These are phyloP conservation scores for Pipa parva DNA, from an alignment of 2,113 vertebrate species.

Conservation along the genomic window DNA sequence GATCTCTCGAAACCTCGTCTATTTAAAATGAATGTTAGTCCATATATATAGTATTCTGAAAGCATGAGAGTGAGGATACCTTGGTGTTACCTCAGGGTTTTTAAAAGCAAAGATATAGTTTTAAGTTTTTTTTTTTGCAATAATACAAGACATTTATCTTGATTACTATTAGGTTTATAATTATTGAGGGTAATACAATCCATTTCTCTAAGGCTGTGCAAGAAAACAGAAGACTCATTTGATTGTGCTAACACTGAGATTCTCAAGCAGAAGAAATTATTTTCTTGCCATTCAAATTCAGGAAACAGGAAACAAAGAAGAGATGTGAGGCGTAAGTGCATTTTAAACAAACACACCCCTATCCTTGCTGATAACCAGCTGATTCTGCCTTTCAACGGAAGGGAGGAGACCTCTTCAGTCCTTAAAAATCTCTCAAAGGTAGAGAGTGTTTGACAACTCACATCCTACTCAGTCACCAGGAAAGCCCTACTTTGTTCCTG, in stretches of 20 bases:
- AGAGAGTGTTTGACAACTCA: conserved; percentile 35
- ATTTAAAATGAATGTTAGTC: no score
- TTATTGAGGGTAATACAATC: no score
- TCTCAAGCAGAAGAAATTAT: background rate
- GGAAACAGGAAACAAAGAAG: conserved; percentile 37
- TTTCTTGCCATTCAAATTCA: conserved; percentile 27
- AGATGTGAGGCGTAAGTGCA: conserved; percentile 32
- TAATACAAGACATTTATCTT: no score
- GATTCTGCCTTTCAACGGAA: conserved; percentile 31
- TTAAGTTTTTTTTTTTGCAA: no score
- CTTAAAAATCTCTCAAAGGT: conserved; percentile 23
- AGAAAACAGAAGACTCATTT: background rate
- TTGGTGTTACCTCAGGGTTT: background rate
- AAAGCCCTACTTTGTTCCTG: background rate
- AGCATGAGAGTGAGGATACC: no score
- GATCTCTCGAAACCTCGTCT: no score
- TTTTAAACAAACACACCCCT: conserved; percentile 33
- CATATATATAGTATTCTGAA: no score
- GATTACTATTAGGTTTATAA: no score
- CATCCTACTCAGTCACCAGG: conserved; percentile 32
- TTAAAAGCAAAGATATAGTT: no score
- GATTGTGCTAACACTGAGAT: background rate
- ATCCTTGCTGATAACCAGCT: conserved; percentile 30
- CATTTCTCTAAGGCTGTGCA: background rate
- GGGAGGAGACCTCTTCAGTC: conserved; percentile 33